phyloP scores from a whole-genome alignment of 2,888 invertebrate genomes.

The Thumatha senex region DNA sequence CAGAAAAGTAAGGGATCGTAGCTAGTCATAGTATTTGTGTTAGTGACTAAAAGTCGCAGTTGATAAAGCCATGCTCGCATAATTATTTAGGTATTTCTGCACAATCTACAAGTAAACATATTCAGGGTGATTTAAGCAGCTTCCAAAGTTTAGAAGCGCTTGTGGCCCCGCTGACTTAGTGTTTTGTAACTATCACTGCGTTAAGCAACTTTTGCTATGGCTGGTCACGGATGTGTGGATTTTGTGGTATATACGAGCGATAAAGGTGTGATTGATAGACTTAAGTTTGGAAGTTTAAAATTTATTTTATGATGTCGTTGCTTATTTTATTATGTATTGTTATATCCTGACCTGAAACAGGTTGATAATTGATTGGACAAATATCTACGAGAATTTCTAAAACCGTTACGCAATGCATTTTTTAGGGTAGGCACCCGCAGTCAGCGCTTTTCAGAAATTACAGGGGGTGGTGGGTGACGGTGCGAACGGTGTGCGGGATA shows the following conservation, averaged over 20 bases:
- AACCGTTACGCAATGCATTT: conserved; percentile 83
- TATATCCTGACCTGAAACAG: conserved; percentile 67
- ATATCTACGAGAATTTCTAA: conserved; percentile 70
- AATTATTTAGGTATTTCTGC: background rate
- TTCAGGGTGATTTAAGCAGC: conserved; percentile 17
- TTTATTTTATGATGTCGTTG: too few species aligned
- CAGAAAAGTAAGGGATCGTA: conserved; percentile 5
- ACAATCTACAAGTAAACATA: conserved; percentile 9
- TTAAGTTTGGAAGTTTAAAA: too few species aligned
- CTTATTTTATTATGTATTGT: too few species aligned
- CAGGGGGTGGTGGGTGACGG: conserved; percentile 65
- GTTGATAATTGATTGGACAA: conserved; percentile 80
- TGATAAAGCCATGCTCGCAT: conserved; percentile 10
- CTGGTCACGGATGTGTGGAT: too few species aligned
- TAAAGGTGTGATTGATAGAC: too few species aligned
- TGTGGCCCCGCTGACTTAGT: too few species aligned
- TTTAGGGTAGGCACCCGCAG: conserved; percentile 78
- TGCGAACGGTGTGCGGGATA: conserved; percentile 70
- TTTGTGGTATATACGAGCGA: too few species aligned
- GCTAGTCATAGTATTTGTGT: conserved; percentile 6
- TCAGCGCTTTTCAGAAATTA: conserved; percentile 81
- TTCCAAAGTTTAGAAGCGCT: conserved; percentile 4
- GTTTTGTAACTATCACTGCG: too few species aligned
- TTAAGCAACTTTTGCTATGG: too few species aligned
- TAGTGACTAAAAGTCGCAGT: conserved; percentile 1